phyloP scores from a whole-genome alignment of 2,113 vertebrate species.

The Peromyscus polionotus region DNA sequence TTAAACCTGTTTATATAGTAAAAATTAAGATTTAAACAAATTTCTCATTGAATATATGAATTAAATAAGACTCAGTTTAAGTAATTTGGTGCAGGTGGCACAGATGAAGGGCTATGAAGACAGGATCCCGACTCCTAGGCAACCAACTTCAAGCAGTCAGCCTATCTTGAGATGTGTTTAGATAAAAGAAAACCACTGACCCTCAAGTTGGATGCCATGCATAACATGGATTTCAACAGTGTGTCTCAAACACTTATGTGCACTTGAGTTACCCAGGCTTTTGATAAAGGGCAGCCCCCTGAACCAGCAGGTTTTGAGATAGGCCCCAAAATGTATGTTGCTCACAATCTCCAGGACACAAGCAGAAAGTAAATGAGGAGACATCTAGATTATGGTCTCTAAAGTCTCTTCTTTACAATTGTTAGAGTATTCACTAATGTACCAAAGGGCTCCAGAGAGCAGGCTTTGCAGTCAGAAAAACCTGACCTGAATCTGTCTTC shows the following conservation, averaged over 20 bases:
- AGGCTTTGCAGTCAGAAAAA: not conserved
- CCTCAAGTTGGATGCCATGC: not conserved
- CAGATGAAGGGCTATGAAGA: not conserved
- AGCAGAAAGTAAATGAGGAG: not conserved
- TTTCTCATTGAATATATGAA: not conserved
- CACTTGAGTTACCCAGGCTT: not conserved
- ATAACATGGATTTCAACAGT: not conserved
- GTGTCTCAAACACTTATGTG: not conserved
- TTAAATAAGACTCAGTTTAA: not conserved
- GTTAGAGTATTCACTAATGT: not conserved
- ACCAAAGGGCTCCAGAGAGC: not conserved
- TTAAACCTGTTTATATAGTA: not conserved
- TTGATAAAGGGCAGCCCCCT: conserved; percentile 28
- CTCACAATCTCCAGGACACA: not conserved
- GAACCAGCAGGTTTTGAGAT: not conserved
- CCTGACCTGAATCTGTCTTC: not conserved
- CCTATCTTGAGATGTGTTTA: not conserved
- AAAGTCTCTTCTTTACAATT: not conserved
- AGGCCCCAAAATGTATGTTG: not conserved
- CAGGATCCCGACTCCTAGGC: not conserved
- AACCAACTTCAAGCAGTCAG: not conserved
- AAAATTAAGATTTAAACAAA: conserved; percentile 23
- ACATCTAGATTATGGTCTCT: conserved; percentile 26
- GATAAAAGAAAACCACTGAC: not conserved
- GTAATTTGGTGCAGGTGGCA: not conserved